phyloP scores from a whole-genome alignment of 2,797 vertebrate species.

The Catostomus latipinnis region DNA sequence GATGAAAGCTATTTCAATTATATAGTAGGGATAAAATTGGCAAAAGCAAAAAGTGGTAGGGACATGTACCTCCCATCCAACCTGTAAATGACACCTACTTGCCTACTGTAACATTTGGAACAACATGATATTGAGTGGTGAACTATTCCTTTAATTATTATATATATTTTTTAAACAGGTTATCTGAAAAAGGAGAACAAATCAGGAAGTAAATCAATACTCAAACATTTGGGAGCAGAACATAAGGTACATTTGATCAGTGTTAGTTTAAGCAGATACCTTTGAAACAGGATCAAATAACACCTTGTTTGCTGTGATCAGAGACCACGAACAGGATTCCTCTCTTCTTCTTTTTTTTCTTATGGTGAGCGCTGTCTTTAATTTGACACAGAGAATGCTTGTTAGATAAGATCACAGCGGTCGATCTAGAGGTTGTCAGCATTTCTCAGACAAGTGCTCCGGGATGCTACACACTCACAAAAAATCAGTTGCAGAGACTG shows the following conservation, averaged over 20 bases:
- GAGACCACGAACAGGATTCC: constrained; percentile 55
- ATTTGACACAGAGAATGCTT: constrained; percentile 79
- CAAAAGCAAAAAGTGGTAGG: no score
- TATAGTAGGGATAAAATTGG: no score
- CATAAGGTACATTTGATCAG: constrained; percentile 58
- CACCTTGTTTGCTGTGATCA: constrained; percentile 65
- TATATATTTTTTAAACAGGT: constrained; percentile 11
- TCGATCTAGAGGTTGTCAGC: constrained; percentile 58
- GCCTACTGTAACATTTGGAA: no score
- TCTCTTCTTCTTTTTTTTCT: constrained; percentile 57
- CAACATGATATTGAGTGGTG: not conserved
- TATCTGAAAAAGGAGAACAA: constrained; percentile 1
- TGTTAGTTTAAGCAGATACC: constrained; percentile 57
- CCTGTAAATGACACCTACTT: no score
- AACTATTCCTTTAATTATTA: not conserved
- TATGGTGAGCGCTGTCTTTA: constrained; percentile 65
- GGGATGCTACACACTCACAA: constrained; percentile 34
- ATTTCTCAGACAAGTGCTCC: constrained; percentile 57
- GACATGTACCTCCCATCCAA: no score
- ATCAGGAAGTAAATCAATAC: constrained; percentile 41
- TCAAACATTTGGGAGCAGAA: constrained; percentile 43
- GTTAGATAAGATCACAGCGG: constrained; percentile 80
- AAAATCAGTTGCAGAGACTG: constrained; percentile 44
- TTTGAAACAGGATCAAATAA: constrained; percentile 66
- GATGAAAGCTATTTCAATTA: no score